phyloP scores from a whole-genome alignment of 2,888 invertebrate genomes.

The Netelia inedita region DNA sequence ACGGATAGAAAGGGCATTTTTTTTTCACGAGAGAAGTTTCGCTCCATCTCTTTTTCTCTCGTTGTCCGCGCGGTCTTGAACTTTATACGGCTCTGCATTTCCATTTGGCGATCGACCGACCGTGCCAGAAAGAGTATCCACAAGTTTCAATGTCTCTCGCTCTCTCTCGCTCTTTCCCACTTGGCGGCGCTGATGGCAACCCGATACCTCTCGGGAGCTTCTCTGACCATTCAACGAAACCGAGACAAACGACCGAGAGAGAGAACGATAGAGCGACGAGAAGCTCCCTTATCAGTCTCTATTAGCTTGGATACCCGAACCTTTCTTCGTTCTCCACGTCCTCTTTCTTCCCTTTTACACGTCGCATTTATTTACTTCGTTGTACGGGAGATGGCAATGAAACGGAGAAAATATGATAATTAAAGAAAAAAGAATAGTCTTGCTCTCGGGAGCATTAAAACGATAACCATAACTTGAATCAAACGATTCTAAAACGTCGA shows the following conservation, averaged over 20 bases:
- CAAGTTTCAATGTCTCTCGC: not conserved
- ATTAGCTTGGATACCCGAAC: constrained; percentile 46
- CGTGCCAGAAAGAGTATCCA: not conserved
- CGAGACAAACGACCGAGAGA: constrained; percentile 24
- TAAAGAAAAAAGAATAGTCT: too few relatives aligned
- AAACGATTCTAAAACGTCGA: too few relatives aligned
- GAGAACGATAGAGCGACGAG: constrained; percentile 21
- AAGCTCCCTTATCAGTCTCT: constrained; percentile 41
- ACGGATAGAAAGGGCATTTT: not conserved
- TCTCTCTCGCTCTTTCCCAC: not conserved
- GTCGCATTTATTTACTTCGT: not conserved
- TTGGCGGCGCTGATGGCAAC: constrained; percentile 20
- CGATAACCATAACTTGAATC: too few relatives aligned
- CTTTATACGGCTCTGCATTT: not conserved
- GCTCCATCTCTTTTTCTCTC: constrained; percentile 1
- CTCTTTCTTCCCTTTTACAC: not conserved
- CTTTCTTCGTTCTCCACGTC: not conserved
- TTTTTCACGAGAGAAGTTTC: not conserved
- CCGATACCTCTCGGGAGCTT: constrained; percentile 30
- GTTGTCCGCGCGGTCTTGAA: not conserved
- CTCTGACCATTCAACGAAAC: constrained; percentile 48
- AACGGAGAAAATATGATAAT: too few relatives aligned
- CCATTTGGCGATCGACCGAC: constrained; percentile 1
- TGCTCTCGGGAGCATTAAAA: too few relatives aligned
- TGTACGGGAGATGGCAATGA: too few relatives aligned